Evolutionary conservation across 2,888 invertebrate species (phyloP).

Genomic region (Catocala nupta): DNA sequence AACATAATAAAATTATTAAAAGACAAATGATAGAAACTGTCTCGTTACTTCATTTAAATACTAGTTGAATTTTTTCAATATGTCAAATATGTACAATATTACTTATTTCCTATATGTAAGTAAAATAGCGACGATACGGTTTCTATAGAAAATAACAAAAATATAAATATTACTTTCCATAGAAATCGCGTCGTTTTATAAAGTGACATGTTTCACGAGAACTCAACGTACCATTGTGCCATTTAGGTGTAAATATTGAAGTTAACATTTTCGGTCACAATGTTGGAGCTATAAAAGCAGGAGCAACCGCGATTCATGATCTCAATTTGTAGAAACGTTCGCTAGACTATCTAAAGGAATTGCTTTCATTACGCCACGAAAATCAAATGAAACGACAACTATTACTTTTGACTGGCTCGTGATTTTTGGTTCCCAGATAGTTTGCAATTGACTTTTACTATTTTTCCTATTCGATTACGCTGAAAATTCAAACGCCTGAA

Average conservation of each 20-base stretch:
- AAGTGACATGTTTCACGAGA: not conserved
- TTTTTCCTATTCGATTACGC: not conserved
- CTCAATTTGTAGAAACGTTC: conserved; percentile 16
- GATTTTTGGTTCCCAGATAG: conserved; percentile 10
- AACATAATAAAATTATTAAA: no score
- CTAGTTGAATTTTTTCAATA: no score
- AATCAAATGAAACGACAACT: conserved; percentile 18
- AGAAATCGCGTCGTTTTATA: no score
- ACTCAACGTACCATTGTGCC: no score
- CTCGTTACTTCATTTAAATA: no score
- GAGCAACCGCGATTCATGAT: conserved; percentile 10
- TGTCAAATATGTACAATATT: no score
- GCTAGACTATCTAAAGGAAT: conserved; percentile 15
- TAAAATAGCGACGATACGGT: no score
- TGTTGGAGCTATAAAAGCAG: conserved; percentile 9
- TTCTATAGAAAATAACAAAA: no score
- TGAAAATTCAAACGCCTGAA: not conserved
- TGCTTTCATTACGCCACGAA: conserved; percentile 15
- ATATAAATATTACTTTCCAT: no score
- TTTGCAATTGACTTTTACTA: conserved; percentile 8
- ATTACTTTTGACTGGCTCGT: conserved; percentile 1
- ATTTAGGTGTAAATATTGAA: conserved; percentile 8
- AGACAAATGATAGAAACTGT: no score
- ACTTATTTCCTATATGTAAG: no score
- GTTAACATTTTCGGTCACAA: conserved; percentile 6